Evolutionary conservation across 2,888 invertebrate genomes (phyloP).

Genomic region (Monochamus alternatus): DNA sequence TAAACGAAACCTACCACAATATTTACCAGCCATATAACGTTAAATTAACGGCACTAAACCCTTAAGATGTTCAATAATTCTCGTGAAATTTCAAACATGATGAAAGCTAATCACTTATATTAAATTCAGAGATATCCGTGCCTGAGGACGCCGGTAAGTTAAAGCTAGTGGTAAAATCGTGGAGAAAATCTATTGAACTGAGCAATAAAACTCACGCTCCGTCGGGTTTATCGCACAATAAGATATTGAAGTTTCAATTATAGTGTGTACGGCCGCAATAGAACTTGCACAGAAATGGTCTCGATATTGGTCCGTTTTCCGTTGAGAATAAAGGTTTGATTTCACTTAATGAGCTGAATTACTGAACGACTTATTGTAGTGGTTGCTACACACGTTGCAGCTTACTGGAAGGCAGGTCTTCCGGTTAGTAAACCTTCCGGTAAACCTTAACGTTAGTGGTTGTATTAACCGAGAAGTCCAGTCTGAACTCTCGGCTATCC

Average conservation of each 20-base stretch:
- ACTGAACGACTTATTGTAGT: too few species aligned
- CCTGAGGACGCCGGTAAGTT: background rate
- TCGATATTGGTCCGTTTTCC: background rate
- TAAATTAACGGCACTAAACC: background rate
- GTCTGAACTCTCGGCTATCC: too few species aligned
- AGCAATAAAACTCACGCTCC: slow-evolving; percentile 21
- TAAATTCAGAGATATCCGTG: background rate
- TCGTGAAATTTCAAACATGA: background rate
- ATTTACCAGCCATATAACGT: too few species aligned
- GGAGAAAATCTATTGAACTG: slow-evolving; percentile 20
- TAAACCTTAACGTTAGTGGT: too few species aligned
- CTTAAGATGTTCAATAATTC: background rate
- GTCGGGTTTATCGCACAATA: slow-evolving; percentile 24
- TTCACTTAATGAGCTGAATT: too few species aligned
- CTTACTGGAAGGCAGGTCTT: too few species aligned
- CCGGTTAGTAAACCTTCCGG: too few species aligned
- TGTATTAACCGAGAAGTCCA: too few species aligned
- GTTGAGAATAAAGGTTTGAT: background rate
- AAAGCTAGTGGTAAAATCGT: slow-evolving; percentile 9
- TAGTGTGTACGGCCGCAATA: slow-evolving; percentile 9
- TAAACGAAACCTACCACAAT: too few species aligned
- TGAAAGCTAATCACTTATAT: background rate
- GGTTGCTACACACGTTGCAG: too few species aligned
- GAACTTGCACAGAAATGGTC: background rate
- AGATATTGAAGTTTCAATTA: slow-evolving; percentile 25